Evolutionary conservation across 2,888 invertebrate species (phyloP).

Genomic region (Lissocephala sabroskyi): DNA sequence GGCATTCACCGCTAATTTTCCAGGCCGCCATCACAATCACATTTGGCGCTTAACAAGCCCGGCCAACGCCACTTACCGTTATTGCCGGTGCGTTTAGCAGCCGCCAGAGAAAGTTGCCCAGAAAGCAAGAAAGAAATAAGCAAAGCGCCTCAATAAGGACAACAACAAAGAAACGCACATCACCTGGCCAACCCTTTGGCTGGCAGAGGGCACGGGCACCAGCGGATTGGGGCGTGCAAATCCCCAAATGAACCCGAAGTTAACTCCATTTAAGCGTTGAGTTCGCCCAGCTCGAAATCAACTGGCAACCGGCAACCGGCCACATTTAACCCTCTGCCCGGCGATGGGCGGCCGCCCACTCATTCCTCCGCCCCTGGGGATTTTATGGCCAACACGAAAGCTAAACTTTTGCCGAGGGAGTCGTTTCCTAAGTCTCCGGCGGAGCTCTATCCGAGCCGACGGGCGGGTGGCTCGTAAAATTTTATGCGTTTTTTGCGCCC

Average conservation of each 20-base stretch:
- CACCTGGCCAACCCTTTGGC: constrained; percentile 53
- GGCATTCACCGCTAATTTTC: constrained; percentile 59
- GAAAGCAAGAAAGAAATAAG: constrained; percentile 31
- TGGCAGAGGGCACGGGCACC: too few relatives aligned
- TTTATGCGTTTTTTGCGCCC: constrained; percentile 59
- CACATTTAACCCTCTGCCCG: too few relatives aligned
- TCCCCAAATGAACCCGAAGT: constrained; percentile 17
- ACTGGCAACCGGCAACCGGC: constrained; percentile 33
- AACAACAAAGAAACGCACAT: constrained; percentile 27
- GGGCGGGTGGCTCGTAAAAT: constrained; percentile 47
- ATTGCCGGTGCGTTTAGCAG: constrained; percentile 33
- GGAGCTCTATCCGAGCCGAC: constrained; percentile 2
- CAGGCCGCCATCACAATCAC: constrained; percentile 46
- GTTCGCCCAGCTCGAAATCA: constrained; percentile 42
- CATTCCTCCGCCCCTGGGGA: constrained; percentile 8
- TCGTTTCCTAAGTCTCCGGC: constrained; percentile 24
- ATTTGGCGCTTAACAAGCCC: constrained; percentile 37
- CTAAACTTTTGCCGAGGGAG: constrained; percentile 58
- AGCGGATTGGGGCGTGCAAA: too few relatives aligned
- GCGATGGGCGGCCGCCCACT: too few relatives aligned
- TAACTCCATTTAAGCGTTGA: constrained; percentile 51
- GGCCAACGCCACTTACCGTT: constrained; percentile 54
- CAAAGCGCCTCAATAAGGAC: constrained; percentile 46
- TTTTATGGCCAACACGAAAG: constrained; percentile 59
- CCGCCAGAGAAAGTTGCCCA: too few relatives aligned